phyloP scores from a whole-genome alignment of 1,140 invertebrate species.

The Drosophila ficusphila region DNA sequence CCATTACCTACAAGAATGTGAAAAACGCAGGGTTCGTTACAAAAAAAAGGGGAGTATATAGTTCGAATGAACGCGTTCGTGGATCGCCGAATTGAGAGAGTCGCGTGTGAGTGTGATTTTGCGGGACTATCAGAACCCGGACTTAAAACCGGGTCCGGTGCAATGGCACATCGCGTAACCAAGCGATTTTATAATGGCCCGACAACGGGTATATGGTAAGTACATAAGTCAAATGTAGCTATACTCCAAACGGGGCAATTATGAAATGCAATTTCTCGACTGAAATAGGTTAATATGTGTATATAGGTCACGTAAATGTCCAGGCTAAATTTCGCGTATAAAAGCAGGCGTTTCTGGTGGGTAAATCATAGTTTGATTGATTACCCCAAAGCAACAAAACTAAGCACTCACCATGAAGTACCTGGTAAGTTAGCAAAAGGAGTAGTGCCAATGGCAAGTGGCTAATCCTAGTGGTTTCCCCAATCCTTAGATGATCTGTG shows the following conservation, averaged over 20 bases:
- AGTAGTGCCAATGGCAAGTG: slow-evolving; percentile 4
- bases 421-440: slow-evolving; percentile 63
- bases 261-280: slow-evolving; percentile 50
- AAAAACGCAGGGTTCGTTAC: slow-evolving; percentile 9
- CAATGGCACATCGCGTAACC: slow-evolving; percentile 69
- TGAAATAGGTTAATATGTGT: slow-evolving; percentile 31
- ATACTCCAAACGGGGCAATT: slow-evolving; percentile 33
- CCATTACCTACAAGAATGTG: slow-evolving; percentile 51
- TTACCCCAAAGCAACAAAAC: slow-evolving; percentile 74
- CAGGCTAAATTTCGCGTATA: slow-evolving; percentile 59
- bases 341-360: slow-evolving; percentile 43
- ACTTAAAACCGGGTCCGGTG: slow-evolving; percentile 27
- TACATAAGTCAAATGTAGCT: slow-evolving; percentile 50
- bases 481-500: slow-evolving; percentile 44
- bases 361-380: slow-evolving; percentile 80
- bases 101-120: slow-evolving; percentile 11
- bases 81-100: slow-evolving; percentile 43
- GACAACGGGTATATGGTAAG: slow-evolving; percentile 31
- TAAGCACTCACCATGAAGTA: slow-evolving; percentile 75
- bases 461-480: slow-evolving; percentile 35
- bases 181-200: slow-evolving; percentile 68
- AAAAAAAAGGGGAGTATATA: slow-evolving; percentile 23
- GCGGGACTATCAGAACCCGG: slow-evolving; percentile 3
- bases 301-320: slow-evolving; percentile 73
- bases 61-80: slow-evolving; percentile 36